phyloP scores from a whole-genome alignment of 2,113 vertebrate species.

The Nesospiza acunhae region DNA sequence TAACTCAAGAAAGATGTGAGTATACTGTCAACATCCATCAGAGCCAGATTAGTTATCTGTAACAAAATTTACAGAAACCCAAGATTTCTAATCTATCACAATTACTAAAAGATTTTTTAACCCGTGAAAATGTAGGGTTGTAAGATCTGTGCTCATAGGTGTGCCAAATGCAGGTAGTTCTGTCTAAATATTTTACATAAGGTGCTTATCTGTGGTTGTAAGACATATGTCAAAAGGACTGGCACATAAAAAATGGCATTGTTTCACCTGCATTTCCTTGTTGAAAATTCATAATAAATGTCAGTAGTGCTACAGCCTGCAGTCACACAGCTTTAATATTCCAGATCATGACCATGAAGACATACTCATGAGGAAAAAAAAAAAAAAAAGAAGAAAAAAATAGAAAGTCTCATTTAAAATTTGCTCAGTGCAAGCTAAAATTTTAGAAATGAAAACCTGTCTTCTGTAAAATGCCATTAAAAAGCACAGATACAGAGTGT shows the following conservation, averaged over 20 bases:
- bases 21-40: not conserved
- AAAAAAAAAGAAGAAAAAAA: rapidly evolving
- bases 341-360: not conserved
- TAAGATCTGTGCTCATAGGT: not conserved
- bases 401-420: not conserved
- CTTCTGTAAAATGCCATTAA: not conserved
- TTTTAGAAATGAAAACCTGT: not conserved
- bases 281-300: not conserved
- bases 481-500: not conserved
- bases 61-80: not conserved
- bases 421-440: not conserved
- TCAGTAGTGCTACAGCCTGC: not conserved
- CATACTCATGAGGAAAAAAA: not conserved
- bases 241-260: not conserved
- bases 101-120: not conserved
- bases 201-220: not conserved
- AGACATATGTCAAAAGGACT: not conserved
- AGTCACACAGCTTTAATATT: not conserved
- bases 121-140: not conserved
- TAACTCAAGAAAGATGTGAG: not conserved
- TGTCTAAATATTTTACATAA: not conserved
- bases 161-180: not conserved
- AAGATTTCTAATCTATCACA: not conserved
- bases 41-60: not conserved
- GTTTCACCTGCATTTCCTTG: not conserved